phyloP scores from a whole-genome alignment of 1,140 invertebrate genomes.

The Physella acuta region DNA sequence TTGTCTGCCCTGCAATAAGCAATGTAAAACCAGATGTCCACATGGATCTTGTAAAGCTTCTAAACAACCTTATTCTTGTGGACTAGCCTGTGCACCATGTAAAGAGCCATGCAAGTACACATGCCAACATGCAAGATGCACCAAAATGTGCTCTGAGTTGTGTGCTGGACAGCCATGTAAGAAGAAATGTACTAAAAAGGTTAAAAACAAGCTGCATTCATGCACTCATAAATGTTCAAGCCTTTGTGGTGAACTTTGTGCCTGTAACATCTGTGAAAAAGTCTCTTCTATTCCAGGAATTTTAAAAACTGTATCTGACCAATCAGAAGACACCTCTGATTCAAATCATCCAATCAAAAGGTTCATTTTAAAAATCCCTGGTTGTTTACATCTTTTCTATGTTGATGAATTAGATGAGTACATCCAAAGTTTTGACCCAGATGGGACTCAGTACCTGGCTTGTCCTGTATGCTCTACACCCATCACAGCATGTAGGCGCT shows the following conservation, averaged over 20 bases:
- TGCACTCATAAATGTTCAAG: constrained; percentile 69
- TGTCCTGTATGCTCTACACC: background rate
- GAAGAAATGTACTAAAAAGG: constrained; percentile 54
- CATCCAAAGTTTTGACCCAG: background rate
- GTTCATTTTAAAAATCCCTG: background rate
- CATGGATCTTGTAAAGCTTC: constrained; percentile 62
- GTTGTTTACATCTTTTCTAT: background rate
- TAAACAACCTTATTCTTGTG: constrained; percentile 60
- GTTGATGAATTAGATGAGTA: constrained; percentile 6
- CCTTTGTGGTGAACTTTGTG: constrained; percentile 68
- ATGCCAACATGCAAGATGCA: constrained; percentile 66
- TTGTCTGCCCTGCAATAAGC: constrained; percentile 68
- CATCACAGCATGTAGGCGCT: background rate
- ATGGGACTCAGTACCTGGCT: background rate
- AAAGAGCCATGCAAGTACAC: constrained; percentile 60
- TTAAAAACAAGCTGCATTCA: constrained; percentile 64
- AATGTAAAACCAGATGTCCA: constrained; percentile 66
- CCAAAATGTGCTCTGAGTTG: constrained; percentile 64
- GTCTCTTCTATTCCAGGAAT: background rate
- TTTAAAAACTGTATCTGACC: background rate
- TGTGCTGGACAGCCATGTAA: constrained; percentile 65
- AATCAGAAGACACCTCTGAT: background rate
- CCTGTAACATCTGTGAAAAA: constrained; percentile 16
- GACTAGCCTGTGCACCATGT: constrained; percentile 66
- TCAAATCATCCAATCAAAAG: background rate